Evolutionary conservation across 1,140 invertebrate genomes (phyloP).

Genomic region (Aphidius gifuensis): DNA sequence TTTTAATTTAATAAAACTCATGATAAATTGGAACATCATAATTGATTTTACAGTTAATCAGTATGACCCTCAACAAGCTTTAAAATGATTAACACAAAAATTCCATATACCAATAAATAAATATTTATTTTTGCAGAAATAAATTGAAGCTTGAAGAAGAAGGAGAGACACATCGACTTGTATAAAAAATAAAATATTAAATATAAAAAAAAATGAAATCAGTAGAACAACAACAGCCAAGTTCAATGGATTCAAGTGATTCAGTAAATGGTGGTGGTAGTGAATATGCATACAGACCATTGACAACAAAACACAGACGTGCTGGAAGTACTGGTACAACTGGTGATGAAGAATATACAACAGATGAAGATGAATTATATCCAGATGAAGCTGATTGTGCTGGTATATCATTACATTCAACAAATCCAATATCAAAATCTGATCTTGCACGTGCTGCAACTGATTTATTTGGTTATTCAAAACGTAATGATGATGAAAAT

Average conservation of each 20-base stretch:
- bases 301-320: conserved; percentile 52
- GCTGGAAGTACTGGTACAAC: conserved; percentile 59
- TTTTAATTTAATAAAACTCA: too few species aligned
- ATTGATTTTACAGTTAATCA: too few species aligned
- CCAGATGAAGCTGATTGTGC: conserved; percentile 53
- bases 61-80: too few species aligned
- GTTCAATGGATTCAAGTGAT: conserved; percentile 47
- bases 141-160: too few species aligned
- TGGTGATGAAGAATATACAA: conserved; percentile 58
- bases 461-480: conserved; percentile 45
- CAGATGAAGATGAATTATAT: conserved; percentile 57
- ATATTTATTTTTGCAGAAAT: too few species aligned
- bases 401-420: conserved; percentile 32
- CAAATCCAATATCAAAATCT: conserved; percentile 46
- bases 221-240: conserved; percentile 41
- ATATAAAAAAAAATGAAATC: conserved; percentile 38
- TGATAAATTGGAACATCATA: too few species aligned
- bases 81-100: too few species aligned
- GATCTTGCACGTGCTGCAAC: conserved; percentile 48
- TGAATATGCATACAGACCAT: conserved; percentile 48
- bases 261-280: conserved; percentile 37
- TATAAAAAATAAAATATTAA: background rate
- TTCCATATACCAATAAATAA: too few species aligned
- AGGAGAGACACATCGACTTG: too few species aligned
- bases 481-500: conserved; percentile 34